Percentiles rank a stretch among this genome's conserved stretches.
Conservation (phyloP, 2,888 invertebrate species). For the Amphimallon solstitiale region DNA sequence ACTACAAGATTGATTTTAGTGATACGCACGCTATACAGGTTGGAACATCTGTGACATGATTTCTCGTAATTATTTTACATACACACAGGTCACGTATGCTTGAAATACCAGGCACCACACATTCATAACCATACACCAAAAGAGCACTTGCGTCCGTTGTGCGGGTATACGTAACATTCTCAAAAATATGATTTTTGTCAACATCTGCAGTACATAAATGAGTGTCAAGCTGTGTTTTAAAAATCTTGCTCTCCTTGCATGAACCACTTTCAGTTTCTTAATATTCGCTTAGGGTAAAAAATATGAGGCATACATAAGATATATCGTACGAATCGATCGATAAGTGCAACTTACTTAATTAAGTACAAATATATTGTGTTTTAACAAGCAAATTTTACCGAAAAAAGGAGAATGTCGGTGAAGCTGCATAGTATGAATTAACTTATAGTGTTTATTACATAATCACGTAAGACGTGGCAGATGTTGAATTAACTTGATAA, state of each 20-base stretch:
- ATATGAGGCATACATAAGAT: too few species aligned
- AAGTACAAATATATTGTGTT: conserved; percentile 12
- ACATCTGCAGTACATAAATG: conserved; percentile 31
- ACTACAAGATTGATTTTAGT: neutral
- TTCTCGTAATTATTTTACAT: conserved; percentile 2
- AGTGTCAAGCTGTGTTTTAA: conserved; percentile 12
- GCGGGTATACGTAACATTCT: conserved; percentile 9
- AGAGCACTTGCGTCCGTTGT: neutral
- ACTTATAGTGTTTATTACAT: too few species aligned
- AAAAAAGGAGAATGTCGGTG: conserved; percentile 12
- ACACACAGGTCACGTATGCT: neutral
- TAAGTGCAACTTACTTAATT: conserved; percentile 16
- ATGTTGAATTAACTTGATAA: too few species aligned
- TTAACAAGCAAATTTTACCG: conserved; percentile 19
- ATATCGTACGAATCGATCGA: neutral
- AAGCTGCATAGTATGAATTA: conserved; percentile 4
- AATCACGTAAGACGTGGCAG: too few species aligned
- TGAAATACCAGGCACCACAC: neutral
- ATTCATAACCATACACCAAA: neutral
- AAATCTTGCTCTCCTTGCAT: conserved; percentile 35
- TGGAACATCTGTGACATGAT: conserved; percentile 27
- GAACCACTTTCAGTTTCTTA: conserved; percentile 36
- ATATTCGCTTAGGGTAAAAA: too few species aligned
- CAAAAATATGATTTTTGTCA: conserved; percentile 9
- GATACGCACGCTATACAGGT: conserved; percentile 11